Conservation (phyloP, 2,888 invertebrate genomes). For the Monochamus alternatus region DNA sequence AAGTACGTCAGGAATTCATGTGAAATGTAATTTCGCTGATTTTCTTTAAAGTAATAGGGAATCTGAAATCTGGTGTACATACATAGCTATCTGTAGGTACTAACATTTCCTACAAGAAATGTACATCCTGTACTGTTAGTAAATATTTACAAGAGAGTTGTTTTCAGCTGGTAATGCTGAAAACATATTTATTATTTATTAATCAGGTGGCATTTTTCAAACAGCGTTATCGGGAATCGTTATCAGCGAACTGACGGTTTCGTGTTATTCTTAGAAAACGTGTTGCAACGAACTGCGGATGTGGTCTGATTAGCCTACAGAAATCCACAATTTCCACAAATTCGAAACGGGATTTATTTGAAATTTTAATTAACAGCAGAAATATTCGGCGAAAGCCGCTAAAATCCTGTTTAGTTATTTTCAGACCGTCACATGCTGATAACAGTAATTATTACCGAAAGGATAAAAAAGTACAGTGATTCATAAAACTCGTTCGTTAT, state of each 20-base stretch:
- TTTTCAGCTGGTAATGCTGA: background rate
- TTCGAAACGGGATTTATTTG: conserved; percentile 46
- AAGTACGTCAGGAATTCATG: too few relatives aligned
- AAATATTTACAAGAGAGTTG: background rate
- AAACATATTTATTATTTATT: conserved; percentile 25
- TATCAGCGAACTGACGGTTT: conserved; percentile 23
- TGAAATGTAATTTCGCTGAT: too few relatives aligned
- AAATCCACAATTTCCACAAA: conserved; percentile 42
- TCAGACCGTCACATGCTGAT: too few relatives aligned
- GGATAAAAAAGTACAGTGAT: too few relatives aligned
- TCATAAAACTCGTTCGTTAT: too few relatives aligned
- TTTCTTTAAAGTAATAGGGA: too few relatives aligned
- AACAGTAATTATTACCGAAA: too few relatives aligned
- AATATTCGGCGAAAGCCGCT: conserved; percentile 9
- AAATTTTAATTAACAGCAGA: conserved; percentile 6
- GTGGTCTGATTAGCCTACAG: conserved; percentile 35
- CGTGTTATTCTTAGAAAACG: conserved; percentile 38
- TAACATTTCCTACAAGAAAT: too few relatives aligned
- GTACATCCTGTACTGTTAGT: background rate
- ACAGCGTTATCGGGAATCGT: conserved; percentile 2
- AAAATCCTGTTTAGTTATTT: too few relatives aligned
- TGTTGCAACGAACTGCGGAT: conserved; percentile 45
- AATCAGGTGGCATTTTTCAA: background rate
- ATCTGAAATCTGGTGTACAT: too few relatives aligned
- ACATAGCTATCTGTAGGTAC: too few relatives aligned